Base-by-base conservation (phyloP, 2,113 vertebrate genomes). In the Odontesthes bonariensis region DNA sequence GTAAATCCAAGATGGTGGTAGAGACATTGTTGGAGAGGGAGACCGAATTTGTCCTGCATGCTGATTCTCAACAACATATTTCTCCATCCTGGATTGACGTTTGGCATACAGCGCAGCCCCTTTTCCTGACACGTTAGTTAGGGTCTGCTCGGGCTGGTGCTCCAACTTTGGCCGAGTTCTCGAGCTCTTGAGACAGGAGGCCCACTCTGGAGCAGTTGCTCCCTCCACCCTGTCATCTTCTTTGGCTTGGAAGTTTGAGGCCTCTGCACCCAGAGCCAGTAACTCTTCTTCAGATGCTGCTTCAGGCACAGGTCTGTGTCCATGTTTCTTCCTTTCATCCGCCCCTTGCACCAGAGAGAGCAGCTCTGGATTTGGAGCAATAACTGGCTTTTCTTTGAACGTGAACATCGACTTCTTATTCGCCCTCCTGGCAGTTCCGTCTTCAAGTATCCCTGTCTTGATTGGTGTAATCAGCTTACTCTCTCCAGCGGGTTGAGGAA, bases 1-100 rank as follows among this genome's bases (percentile, higher is more conserved):
- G 1, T 96, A 99, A 56, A 96, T 96, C 97, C 97, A 99, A 79
- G 97, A 98, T 0, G 98, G 96, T 73, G 98, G 98, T 88, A 99
- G 89, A 71, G 98, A 99, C 94, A 96, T 96, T 0, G 98, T 98
- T 16, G 98, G 98, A 0, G 98, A 99, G 0, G 96, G 96, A 75
- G 95, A 96, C 70, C 97, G 93, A 47, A 91, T 86, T 71, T 93
- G 83, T 6, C 71, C 85, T 19, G 88, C 79, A 5, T 93, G 89
- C 1, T 95, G 86, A 2, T 94, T 94, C 81, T 98, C 96, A 0
- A 97, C 86, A 8, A 97, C 91, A 0, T 95, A 99, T 73, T 96
- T 96, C 90, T 99, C 97, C 97, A 99, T 98, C 75, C 97, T 95
- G 13, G 97, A 96, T 75, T 97, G 97, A 10, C 97, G 94, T 55